These are phyloP conservation scores for Trichosurus vulpecula DNA, from an alignment of 2,797 vertebrate species.

Conservation along the genomic window DNA sequence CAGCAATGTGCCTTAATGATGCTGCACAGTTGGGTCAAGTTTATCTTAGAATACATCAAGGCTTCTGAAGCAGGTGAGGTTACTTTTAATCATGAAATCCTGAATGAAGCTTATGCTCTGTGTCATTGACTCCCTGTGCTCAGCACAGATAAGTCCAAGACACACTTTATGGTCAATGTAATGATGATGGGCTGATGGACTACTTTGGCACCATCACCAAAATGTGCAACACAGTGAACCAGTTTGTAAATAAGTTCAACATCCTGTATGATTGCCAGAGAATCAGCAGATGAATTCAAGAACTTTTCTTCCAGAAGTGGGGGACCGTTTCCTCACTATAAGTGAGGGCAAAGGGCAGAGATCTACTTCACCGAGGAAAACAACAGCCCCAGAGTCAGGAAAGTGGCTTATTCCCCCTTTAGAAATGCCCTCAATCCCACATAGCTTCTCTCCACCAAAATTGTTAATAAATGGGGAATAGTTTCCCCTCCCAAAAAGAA, in stretches of 20 bases:
- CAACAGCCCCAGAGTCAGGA: conserved; percentile 21
- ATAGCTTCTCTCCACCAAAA: not conserved
- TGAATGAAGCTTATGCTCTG: conserved; percentile 93
- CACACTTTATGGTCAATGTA: conserved; percentile 97
- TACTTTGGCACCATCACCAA: conserved; percentile 97
- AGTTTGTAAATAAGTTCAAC: conserved; percentile 98
- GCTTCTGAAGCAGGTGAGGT: conserved; percentile 94
- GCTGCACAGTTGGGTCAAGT: conserved; percentile 96
- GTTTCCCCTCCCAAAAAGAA: conserved; percentile 40
- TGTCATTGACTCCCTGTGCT: conserved; percentile 95
- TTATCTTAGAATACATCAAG: conserved; percentile 95
- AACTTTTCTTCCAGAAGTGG: conserved; percentile 93
- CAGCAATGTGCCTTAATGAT: conserved; percentile 98
- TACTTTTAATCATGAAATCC: conserved; percentile 95
- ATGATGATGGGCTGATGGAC: conserved; percentile 96
- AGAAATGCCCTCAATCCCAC: conserved; percentile 30
- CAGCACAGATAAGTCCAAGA: conserved; percentile 95
- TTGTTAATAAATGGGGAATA: conserved; percentile 74
- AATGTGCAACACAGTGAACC: conserved; percentile 98
- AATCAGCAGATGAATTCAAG: conserved; percentile 94
- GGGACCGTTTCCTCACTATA: not conserved
- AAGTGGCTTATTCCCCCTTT: conserved; percentile 8
- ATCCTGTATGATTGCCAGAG: conserved; percentile 95
- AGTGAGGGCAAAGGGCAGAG: conserved; percentile 31
- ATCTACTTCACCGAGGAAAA: not conserved